Percentiles rank a stretch among this genome's conserved stretches.
Evolutionary conservation across 2,888 invertebrate species (phyloP).

Genomic region (Rhingia rostrata): DNA sequence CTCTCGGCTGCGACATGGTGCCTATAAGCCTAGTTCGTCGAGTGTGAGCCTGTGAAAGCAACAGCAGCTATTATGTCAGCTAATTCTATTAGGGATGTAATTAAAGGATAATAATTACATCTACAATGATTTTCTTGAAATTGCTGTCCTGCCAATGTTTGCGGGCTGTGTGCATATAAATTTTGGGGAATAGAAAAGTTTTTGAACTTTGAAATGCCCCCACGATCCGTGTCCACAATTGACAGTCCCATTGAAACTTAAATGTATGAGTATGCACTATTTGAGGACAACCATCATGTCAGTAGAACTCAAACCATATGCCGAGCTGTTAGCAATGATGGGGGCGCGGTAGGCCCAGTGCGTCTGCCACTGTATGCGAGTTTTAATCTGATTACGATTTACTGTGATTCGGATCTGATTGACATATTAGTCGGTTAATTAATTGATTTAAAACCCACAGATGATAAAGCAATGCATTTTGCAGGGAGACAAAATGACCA

Average conservation of each 20-base stretch:
- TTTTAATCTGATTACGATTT: conserved; percentile 74
- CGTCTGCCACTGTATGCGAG: conserved; percentile 39
- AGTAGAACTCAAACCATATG: background rate
- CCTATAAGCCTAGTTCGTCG: background rate
- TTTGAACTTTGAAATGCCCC: conserved; percentile 10
- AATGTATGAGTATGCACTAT: conserved; percentile 26
- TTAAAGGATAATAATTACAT: conserved; percentile 73
- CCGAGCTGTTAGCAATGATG: background rate
- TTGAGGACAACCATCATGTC: conserved; percentile 30
- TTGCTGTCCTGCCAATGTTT: background rate
- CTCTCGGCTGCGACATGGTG: background rate
- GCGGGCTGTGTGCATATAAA: background rate
- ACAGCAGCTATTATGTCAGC: conserved; percentile 60
- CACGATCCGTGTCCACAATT: background rate
- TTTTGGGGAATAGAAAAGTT: conserved; percentile 25
- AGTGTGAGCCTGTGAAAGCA: conserved; percentile 27
- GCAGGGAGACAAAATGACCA: conserved; percentile 42
- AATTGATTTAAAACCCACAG: conserved; percentile 71
- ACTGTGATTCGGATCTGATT: conserved; percentile 74
- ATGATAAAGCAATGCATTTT: conserved; percentile 68
- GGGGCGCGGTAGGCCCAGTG: conserved; percentile 7
- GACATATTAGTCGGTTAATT: conserved; percentile 74
- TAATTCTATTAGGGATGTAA: conserved; percentile 72
- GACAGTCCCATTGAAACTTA: conserved; percentile 47
- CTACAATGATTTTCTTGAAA: conserved; percentile 40